These are phyloP conservation scores for Drosophila nigritarsus DNA, from an alignment of 2,888 invertebrate species.

Conservation along the genomic window DNA sequence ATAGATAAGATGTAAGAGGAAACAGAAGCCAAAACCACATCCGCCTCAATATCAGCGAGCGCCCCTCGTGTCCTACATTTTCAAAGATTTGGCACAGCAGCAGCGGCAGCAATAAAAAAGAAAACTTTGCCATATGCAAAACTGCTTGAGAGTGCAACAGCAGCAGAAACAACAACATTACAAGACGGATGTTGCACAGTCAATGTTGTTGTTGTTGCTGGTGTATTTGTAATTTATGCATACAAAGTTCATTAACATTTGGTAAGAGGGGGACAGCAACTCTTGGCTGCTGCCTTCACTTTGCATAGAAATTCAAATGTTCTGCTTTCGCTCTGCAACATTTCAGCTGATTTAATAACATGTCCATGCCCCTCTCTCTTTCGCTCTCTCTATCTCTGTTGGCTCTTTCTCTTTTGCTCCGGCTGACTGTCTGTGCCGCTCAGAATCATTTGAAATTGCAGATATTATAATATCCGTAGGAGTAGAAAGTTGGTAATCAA, in stretches of 20 bases:
- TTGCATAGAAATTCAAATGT: conserved; percentile 56
- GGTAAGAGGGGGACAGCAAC: conserved; percentile 20
- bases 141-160: conserved; percentile 50
- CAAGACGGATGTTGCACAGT: conserved; percentile 60
- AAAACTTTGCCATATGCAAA: conserved; percentile 59
- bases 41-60: conserved; percentile 55
- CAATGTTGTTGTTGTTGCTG: conserved; percentile 30
- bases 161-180: conserved; percentile 24
- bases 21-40: conserved; percentile 43
- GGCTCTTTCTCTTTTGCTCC: neutral
- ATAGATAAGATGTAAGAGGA: conserved; percentile 56
- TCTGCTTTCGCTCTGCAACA: conserved; percentile 71
- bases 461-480: conserved; percentile 71
- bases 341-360: conserved; percentile 56
- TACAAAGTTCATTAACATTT: conserved; percentile 67
- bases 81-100: conserved; percentile 47
- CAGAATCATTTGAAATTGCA: conserved; percentile 72
- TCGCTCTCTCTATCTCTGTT: neutral
- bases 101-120: conserved; percentile 32
- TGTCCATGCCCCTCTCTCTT: conserved; percentile 12
- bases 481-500: conserved; percentile 75
- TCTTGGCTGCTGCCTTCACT: conserved; percentile 34
- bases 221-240: conserved; percentile 57
- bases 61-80: conserved; percentile 51
- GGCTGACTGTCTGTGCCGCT: conserved; percentile 19